These are phyloP conservation scores for Sinhomidia bicolor DNA, from an alignment of 2,888 invertebrate species.

Conservation along the genomic window DNA sequence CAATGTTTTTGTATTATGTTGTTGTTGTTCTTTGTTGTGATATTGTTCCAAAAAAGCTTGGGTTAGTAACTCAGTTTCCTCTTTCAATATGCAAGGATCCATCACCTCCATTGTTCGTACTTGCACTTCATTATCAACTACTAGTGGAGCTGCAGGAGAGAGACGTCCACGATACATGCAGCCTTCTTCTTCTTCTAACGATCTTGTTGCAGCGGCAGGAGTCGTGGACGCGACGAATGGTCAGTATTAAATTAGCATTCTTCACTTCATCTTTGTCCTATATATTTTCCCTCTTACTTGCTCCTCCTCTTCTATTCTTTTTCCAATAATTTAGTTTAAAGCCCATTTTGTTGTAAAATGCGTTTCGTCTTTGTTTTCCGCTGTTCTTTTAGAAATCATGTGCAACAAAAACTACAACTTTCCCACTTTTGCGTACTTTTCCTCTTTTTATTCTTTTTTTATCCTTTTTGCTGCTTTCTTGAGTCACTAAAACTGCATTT, in stretches of 20 bases:
- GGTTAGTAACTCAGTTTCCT: conserved; percentile 73
- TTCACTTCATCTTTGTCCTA: conserved; percentile 65
- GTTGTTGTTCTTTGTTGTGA: conserved; percentile 27
- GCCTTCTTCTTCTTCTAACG: conserved; percentile 64
- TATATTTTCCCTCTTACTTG: conserved; percentile 23
- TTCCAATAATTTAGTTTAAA: background rate
- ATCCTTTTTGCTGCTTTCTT: background rate
- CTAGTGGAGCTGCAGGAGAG: conserved; percentile 63
- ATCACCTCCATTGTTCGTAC: conserved; percentile 58
- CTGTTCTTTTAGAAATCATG: background rate
- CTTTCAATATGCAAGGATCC: conserved; percentile 70
- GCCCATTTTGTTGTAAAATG: background rate
- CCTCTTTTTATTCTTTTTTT: background rate
- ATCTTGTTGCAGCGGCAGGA: conserved; percentile 61
- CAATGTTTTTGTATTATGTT: conserved; percentile 1
- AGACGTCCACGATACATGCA: conserved; percentile 73
- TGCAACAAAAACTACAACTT: background rate
- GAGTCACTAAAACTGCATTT: background rate
- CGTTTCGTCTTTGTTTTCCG: background rate
- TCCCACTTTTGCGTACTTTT: background rate
- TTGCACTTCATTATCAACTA: conserved; percentile 51
- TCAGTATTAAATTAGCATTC: conserved; percentile 65
- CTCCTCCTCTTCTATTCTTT: conserved; percentile 25
- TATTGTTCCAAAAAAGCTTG: conserved; percentile 55
- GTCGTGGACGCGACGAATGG: conserved; percentile 73